Evolutionary conservation across 2,888 invertebrate species (phyloP), one percentile per base, ranked within the genome.

Genomic region (Lochmaea capreae): DNA sequence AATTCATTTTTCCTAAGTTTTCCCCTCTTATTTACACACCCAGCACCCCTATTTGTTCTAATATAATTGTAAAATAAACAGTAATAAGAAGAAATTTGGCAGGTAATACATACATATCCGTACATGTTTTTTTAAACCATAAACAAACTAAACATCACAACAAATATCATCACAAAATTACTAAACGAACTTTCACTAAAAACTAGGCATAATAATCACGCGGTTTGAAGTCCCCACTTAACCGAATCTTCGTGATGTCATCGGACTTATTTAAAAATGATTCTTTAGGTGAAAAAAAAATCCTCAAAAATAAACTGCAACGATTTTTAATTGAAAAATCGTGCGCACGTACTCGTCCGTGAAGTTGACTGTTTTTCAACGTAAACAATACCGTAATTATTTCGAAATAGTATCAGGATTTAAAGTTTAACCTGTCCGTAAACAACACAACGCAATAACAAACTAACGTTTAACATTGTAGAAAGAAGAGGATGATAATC

Each of bases 41-140:
- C 3, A 22, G 22, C 22, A 22, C 22, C 22, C 22, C 22, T 22
- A 22, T 22, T 22, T 3, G 22, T 22, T 22, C 22, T 3, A n/a
- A n/a, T n/a, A n/a, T 3, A 22, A 22, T 22, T 22, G 1, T 22
- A 26, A 26, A 26, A 26, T 26, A 26, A 33, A 33, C 8, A 33
- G 33, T 8, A 33, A 33, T 33, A 8, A 33, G 8, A 33, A 8
- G 8, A 8, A 33, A 33, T 8, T 33, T 33, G 33, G 33, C 33
- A 33, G 33, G 33, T 33, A 8, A 76, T 76, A 82, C 82, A 26
- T 81, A 82, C 82, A 78, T 82, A 82, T 74, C 77, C 78, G 73
- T 82, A 82, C 82, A 81, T 81, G 69, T 22, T 74, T 14, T n/a
- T 49, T 65, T 65, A 57, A 52, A 71, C 33, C 52, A 71, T 62